A percentile compares a stretch with the other conserved stretches of the same genome.
Conservation (phyloP, 2,113 vertebrate species). For the Megaceryle torquata region DNA sequence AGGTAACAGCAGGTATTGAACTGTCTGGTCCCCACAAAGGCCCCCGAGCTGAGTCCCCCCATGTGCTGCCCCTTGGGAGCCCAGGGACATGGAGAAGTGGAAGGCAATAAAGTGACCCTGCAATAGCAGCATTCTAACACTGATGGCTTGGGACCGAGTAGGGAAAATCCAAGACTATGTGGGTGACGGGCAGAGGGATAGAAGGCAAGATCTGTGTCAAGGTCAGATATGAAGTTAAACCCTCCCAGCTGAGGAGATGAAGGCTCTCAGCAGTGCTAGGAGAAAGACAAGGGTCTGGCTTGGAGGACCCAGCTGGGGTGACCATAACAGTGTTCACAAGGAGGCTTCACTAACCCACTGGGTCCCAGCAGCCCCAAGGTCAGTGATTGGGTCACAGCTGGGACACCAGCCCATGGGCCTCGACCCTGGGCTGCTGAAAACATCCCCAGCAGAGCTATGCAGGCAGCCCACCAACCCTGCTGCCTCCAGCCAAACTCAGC, state of each 20-base stretch:
- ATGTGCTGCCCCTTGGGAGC: neutral
- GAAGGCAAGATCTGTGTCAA: neutral
- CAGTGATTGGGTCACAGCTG: neutral
- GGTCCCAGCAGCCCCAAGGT: neutral
- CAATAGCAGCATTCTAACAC: too few relatives aligned
- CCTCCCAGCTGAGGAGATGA: neutral
- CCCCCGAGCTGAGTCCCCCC: fast-evolving
- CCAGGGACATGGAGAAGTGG: neutral
- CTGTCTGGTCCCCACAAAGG: neutral
- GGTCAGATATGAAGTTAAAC: neutral
- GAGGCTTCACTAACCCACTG: fast-evolving
- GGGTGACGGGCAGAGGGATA: neutral
- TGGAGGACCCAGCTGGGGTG: neutral
- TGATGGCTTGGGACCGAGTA: neutral
- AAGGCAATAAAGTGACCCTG: neutral
- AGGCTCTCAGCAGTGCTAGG: neutral
- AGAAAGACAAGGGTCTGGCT: neutral
- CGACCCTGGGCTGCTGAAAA: neutral
- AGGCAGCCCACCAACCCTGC: neutral
- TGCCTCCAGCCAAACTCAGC: neutral
- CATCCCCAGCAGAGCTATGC: neutral
- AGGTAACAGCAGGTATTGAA: neutral
- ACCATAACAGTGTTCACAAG: fast-evolving
- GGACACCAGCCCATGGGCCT: neutral
- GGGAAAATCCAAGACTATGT: neutral